Evolutionary conservation across 1,140 invertebrate species (phyloP).

Genomic region (Batillaria attramentaria): DNA sequence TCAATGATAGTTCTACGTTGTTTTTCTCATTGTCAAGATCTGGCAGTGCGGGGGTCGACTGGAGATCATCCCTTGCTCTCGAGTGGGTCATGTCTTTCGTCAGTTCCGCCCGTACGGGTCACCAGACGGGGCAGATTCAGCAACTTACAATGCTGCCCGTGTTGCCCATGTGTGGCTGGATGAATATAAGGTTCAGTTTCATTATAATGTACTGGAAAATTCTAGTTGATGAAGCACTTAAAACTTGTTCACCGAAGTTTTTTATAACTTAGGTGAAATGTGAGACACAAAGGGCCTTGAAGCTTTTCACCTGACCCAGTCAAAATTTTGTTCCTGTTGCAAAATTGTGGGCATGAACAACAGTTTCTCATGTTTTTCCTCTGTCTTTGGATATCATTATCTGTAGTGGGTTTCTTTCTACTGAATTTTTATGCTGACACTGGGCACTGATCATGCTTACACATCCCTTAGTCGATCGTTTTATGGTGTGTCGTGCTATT

Average conservation of each 20-base stretch:
- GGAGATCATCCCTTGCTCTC: conserved; percentile 95
- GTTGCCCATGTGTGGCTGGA: conserved; percentile 82
- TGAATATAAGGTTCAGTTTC: conserved; percentile 86
- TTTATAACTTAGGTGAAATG: not conserved
- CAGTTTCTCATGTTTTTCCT: not conserved
- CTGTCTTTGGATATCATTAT: too few species aligned
- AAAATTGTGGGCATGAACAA: not conserved
- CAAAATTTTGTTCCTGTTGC: too few species aligned
- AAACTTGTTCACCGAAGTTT: not conserved
- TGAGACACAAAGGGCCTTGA: too few species aligned
- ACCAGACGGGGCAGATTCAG: conserved; percentile 55
- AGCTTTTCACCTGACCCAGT: too few species aligned
- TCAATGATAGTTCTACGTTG: too few species aligned
- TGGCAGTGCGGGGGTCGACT: conserved; percentile 98
- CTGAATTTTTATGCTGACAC: too few species aligned
- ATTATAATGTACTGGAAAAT: not conserved
- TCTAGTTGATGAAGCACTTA: not conserved
- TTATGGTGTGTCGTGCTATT: too few species aligned
- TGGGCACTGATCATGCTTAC: too few species aligned
- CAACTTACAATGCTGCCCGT: conserved; percentile 72
- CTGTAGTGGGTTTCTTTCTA: too few species aligned
- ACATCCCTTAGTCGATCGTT: too few species aligned
- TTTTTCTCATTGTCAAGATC: conserved; percentile 73
- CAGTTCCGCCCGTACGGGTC: conserved; percentile 63
- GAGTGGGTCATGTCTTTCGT: conserved; percentile 98